phyloP scores from a whole-genome alignment of 1,140 invertebrate genomes.

The Microplitis demolitor region DNA sequence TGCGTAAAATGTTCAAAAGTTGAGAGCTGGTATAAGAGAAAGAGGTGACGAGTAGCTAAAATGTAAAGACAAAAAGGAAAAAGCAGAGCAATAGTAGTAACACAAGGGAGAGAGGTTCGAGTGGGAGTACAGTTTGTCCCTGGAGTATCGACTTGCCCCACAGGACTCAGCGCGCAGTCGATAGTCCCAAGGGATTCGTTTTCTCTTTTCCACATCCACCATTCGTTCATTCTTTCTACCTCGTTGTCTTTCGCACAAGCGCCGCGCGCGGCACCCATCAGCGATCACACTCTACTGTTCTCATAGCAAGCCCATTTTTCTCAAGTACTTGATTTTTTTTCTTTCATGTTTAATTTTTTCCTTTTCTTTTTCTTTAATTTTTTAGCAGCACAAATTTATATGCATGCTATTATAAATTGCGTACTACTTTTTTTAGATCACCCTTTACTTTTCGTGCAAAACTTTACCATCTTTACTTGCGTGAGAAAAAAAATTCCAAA shows the following conservation, averaged over 20 bases:
- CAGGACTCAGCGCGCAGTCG: constrained; percentile 57
- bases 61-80: constrained; percentile 16
- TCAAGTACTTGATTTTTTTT: too few species aligned
- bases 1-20: constrained; percentile 12
- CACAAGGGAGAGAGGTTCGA: constrained; percentile 30
- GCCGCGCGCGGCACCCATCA: too few species aligned
- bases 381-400: too few species aligned
- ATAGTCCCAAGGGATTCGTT: constrained; percentile 59
- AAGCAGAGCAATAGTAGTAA: constrained; percentile 24
- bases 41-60: not conserved
- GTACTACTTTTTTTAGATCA: too few species aligned
- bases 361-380: too few species aligned
- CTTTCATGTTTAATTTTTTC: too few species aligned
- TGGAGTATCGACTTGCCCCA: constrained; percentile 61
- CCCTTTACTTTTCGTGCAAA: too few species aligned
- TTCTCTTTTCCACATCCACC: constrained; percentile 38
- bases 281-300: too few species aligned
- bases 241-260: not conserved
- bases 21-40: constrained; percentile 48
- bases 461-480: not conserved
- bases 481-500: not conserved
- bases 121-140: constrained; percentile 45
- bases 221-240: constrained; percentile 20
- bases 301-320: too few species aligned
- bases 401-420: too few species aligned